Evolutionary conservation across 2,113 vertebrate species (phyloP).

Genomic region (Dipodomys stephensi): DNA sequence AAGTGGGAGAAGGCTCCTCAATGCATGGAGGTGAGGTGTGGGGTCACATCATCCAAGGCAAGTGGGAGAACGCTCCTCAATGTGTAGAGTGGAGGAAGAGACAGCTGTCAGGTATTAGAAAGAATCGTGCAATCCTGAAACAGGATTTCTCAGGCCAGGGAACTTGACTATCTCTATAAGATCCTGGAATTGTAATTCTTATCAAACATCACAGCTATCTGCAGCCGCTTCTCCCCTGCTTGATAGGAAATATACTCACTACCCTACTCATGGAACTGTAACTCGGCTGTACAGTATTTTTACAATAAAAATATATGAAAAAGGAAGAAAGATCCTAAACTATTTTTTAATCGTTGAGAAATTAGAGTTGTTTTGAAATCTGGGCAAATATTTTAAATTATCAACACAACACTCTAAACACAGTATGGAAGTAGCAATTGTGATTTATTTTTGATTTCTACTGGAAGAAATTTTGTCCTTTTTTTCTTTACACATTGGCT

Average conservation of each 20-base stretch:
- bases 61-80: accelerated
- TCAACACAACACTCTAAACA: neutral
- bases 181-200: neutral
- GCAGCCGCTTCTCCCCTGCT: neutral
- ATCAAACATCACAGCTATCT: neutral
- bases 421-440: neutral
- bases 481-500: neutral
- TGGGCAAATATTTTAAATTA: conserved; percentile 24
- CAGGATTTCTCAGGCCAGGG: neutral
- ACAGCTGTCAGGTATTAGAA: neutral
- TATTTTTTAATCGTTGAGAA: neutral
- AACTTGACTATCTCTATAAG: neutral
- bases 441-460: neutral
- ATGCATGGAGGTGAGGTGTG: accelerated
- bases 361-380: neutral
- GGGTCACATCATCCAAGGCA: accelerated
- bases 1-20: accelerated
- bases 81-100: neutral
- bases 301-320: too few species aligned
- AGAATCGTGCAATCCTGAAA: neutral
- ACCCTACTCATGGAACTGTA: too few species aligned
- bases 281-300: too few species aligned
- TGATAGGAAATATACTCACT: too few species aligned
- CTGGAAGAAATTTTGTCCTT: conserved; percentile 31
- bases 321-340: neutral